Percentiles rank a stretch among this genome's conserved stretches.
Evolutionary conservation across 2,113 vertebrate species (phyloP).

Genomic region (Siniperca chuatsi): DNA sequence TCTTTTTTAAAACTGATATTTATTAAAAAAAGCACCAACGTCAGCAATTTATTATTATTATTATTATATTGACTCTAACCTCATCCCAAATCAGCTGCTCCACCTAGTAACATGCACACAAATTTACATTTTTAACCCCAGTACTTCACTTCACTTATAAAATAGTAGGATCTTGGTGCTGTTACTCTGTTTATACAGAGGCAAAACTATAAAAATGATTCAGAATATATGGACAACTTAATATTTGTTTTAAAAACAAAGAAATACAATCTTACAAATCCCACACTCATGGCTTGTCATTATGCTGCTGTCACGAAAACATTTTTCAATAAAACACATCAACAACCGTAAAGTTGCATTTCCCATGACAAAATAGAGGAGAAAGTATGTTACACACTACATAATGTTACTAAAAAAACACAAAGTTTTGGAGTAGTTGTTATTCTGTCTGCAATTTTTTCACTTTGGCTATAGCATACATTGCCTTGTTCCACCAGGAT

Average conservation of each 20-base stretch:
- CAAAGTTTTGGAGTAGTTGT: constrained; percentile 68
- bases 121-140: constrained; percentile 2
- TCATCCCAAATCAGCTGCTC: background rate
- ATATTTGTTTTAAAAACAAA: background rate
- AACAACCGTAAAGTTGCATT: background rate
- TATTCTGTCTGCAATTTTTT: constrained; percentile 70
- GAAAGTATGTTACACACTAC: background rate
- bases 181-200: background rate
- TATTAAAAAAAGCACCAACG: background rate
- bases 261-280: background rate
- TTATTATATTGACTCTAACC: background rate
- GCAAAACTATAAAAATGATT: background rate
- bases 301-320: constrained; percentile 3
- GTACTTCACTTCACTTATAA: background rate
- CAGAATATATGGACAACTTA: background rate
- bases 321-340: constrained; percentile 1
- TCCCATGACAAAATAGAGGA: constrained; percentile 2
- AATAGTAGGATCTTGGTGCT: background rate
- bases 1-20: background rate
- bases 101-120: background rate
- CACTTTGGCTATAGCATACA: constrained; percentile 54
- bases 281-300: background rate
- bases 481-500: constrained; percentile 74
- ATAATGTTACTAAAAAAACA: background rate
- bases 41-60: background rate